Conservation (phyloP, 2,888 invertebrate genomes). For the Pemphredon lugubris region DNA sequence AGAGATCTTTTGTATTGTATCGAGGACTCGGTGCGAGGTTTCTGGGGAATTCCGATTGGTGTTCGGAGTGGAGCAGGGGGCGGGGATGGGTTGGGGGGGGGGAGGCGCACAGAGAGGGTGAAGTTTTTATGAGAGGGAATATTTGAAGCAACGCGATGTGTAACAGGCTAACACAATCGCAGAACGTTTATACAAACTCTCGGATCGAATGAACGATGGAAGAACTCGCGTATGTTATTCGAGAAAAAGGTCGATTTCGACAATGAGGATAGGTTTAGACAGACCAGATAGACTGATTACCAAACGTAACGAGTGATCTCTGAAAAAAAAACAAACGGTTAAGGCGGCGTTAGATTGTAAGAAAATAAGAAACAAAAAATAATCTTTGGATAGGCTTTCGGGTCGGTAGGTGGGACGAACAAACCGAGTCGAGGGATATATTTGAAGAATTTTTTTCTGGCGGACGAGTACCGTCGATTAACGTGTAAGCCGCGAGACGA, state of each 20-base stretch:
- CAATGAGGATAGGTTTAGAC: conserved; percentile 67
- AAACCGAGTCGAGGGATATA: background rate
- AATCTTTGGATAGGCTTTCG: conserved; percentile 16
- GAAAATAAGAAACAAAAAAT: conserved; percentile 32
- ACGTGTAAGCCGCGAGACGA: conserved; percentile 2
- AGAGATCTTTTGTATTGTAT: too few species aligned
- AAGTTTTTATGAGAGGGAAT: too few species aligned
- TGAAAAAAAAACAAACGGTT: conserved; percentile 58
- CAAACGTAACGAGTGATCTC: conserved; percentile 75
- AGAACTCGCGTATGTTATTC: conserved; percentile 12
- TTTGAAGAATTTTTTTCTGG: conserved; percentile 17
- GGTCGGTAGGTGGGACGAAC: background rate
- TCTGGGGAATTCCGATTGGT: too few species aligned
- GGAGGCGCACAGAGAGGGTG: too few species aligned
- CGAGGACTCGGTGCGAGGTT: too few species aligned
- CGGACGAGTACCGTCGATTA: conserved; percentile 13
- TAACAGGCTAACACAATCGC: conserved; percentile 1
- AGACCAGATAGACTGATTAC: conserved; percentile 75
- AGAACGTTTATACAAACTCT: background rate
- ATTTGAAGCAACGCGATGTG: too few species aligned
- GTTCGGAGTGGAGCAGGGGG: too few species aligned
- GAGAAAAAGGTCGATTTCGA: conserved; percentile 31
- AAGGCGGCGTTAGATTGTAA: conserved; percentile 56
- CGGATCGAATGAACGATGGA: conserved; percentile 24
- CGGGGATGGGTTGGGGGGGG: too few species aligned